These are phyloP conservation scores for Leptinotarsa defecta DNA, from an alignment of 1,140 invertebrate genomes.

Conservation along the genomic window DNA sequence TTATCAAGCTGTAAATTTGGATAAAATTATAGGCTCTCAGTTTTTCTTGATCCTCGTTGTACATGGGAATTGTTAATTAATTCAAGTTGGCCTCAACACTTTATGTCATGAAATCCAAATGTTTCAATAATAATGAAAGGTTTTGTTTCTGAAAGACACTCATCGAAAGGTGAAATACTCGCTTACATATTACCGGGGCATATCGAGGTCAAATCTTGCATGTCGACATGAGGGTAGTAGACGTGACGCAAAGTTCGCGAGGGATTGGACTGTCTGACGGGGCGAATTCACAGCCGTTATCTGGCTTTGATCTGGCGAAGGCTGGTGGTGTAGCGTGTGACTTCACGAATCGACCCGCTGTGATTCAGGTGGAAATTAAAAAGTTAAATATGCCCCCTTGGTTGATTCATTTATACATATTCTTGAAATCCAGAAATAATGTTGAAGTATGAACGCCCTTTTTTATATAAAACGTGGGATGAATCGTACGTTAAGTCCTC, in stretches of 20 bases:
- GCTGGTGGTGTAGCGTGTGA: background rate
- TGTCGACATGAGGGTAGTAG: background rate
- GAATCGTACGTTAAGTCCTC: too few relatives aligned
- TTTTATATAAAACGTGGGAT: too few relatives aligned
- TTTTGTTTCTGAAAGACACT: too few relatives aligned
- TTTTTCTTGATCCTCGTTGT: too few relatives aligned
- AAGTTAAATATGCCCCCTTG: background rate
- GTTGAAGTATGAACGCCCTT: too few relatives aligned
- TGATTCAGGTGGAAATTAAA: background rate
- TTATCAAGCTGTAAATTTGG: too few relatives aligned
- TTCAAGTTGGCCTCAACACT: too few relatives aligned
- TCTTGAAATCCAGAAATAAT: too few relatives aligned
- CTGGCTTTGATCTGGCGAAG: background rate
- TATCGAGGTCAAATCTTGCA: constrained; percentile 1
- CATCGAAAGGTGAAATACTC: background rate
- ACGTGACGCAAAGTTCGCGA: background rate
- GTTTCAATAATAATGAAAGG: too few relatives aligned
- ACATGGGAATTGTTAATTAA: too few relatives aligned
- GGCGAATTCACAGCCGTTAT: background rate
- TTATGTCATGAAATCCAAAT: too few relatives aligned
- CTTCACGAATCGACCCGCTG: background rate
- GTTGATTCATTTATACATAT: background rate
- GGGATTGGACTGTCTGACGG: constrained; percentile 1
- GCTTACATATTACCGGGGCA: background rate
- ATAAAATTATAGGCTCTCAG: too few relatives aligned